A percentile compares a stretch with the other conserved stretches of the same genome.
phyloP scores from a whole-genome alignment of 2,113 vertebrate species.

The Aptenodytes patagonicus region DNA sequence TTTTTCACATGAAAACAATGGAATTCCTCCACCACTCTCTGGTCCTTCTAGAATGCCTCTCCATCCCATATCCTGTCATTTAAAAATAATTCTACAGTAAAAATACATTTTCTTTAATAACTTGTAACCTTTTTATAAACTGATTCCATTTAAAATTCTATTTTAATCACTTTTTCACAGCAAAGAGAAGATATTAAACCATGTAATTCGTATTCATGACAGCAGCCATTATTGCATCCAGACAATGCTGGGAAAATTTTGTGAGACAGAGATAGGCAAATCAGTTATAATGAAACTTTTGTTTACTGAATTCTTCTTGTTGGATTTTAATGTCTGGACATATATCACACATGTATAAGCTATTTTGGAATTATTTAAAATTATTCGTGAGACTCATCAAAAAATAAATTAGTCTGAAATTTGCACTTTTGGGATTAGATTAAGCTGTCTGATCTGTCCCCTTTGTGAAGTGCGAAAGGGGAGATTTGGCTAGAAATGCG shows the following conservation, averaged over 20 bases:
- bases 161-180: conserved; percentile 38
- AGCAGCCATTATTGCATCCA: conserved; percentile 13
- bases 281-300: conserved; percentile 29
- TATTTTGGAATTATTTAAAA: not conserved
- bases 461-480: not conserved
- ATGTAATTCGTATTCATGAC: conserved; percentile 1
- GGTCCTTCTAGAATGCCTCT: not conserved
- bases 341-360: not conserved
- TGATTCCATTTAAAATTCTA: not conserved
- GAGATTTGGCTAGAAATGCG: not conserved
- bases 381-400: not conserved
- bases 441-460: not conserved
- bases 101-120: conserved; percentile 10
- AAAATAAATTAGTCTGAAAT: not conserved
- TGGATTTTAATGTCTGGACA: not conserved
- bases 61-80: not conserved
- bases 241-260: conserved; percentile 12
- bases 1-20: not conserved
- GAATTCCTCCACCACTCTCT: not conserved
- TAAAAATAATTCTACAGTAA: conserved; percentile 1
- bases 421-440: not conserved
- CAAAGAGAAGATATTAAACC: conserved; percentile 13
- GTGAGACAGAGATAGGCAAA: conserved; percentile 41
- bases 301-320: not conserved
- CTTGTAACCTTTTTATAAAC: not conserved